Evolutionary conservation across 2,797 vertebrate genomes (phyloP).

Genomic region (Epinephelus coioides): DNA sequence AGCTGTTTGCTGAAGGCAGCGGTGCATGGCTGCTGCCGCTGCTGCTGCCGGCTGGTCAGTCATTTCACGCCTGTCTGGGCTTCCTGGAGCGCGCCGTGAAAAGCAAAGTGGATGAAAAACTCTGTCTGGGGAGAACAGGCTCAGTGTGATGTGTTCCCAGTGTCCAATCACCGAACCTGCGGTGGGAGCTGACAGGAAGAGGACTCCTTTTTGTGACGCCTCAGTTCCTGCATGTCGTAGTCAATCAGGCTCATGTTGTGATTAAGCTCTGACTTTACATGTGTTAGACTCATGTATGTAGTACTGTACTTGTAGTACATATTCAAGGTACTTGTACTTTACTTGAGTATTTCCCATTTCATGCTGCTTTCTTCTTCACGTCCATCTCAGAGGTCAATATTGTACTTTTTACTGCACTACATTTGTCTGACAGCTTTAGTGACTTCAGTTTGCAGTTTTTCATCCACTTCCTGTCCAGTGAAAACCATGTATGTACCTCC

Average conservation of each 20-base stretch:
- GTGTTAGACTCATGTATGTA: not conserved
- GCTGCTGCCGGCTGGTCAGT: slow-evolving; percentile 29
- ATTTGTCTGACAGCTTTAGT: no score
- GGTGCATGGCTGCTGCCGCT: slow-evolving; percentile 21
- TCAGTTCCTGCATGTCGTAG: not conserved
- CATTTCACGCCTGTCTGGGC: slow-evolving; percentile 70
- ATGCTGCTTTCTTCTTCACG: no score
- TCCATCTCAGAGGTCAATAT: no score
- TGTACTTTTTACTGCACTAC: no score
- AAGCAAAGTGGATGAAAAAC: slow-evolving; percentile 51
- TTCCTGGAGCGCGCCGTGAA: slow-evolving; percentile 28
- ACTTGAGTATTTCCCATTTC: no score
- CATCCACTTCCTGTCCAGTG: no score
- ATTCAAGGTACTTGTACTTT: no score
- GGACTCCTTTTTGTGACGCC: not conserved
- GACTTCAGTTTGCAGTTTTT: no score
- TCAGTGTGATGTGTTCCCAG: slow-evolving; percentile 19
- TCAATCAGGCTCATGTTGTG: slow-evolving; percentile 4
- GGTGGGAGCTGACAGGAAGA: not conserved
- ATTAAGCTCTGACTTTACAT: not conserved
- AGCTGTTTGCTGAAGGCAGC: slow-evolving; percentile 47
- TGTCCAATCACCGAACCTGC: slow-evolving; percentile 2
- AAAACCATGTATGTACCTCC: no score
- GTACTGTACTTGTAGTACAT: no score
- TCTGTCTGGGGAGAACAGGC: slow-evolving; percentile 21